A percentile compares a stretch with the other conserved stretches of the same genome.
These are phyloP conservation scores for Strix occidentalis DNA, from an alignment of 2,797 vertebrate genomes.

Conservation along the genomic window DNA sequence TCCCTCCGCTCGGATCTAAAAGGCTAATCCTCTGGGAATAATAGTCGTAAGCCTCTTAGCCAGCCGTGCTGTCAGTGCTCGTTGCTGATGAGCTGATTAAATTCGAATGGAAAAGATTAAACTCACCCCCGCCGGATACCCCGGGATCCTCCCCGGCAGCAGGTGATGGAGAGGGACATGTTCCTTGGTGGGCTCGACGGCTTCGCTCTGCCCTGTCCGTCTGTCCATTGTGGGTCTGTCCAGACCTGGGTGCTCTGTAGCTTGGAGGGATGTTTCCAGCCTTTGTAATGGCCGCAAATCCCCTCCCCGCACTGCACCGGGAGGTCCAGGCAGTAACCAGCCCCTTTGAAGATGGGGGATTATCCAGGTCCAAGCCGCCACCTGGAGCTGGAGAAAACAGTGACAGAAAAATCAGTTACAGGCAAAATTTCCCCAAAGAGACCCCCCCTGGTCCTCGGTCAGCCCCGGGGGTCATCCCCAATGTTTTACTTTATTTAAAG, in stretches of 20 bases:
- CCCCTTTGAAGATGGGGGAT: accelerated
- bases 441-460: accelerated
- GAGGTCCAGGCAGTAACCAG: accelerated
- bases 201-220: accelerated
- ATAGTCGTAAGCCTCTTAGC: not conserved
- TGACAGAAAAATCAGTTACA: not conserved
- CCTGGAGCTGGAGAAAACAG: not conserved
- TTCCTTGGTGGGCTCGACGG: not conserved
- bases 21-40: not conserved
- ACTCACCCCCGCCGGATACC: not conserved
- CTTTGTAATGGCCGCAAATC: not conserved
- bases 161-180: not conserved
- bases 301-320: accelerated
- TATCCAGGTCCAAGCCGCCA: not conserved
- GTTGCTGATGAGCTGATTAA: not conserved
- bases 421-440: not conserved
- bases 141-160: accelerated
- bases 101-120: not conserved
- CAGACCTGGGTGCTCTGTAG: not conserved
- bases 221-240: not conserved
- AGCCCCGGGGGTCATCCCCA: not conserved
- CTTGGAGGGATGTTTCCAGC: accelerated
- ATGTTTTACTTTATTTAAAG: not conserved
- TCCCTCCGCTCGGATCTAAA: not conserved
- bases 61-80: accelerated